Evolutionary conservation across 2,797 vertebrate species (phyloP), one percentile per base, ranked within the genome.

Genomic region (Tapera naevia): DNA sequence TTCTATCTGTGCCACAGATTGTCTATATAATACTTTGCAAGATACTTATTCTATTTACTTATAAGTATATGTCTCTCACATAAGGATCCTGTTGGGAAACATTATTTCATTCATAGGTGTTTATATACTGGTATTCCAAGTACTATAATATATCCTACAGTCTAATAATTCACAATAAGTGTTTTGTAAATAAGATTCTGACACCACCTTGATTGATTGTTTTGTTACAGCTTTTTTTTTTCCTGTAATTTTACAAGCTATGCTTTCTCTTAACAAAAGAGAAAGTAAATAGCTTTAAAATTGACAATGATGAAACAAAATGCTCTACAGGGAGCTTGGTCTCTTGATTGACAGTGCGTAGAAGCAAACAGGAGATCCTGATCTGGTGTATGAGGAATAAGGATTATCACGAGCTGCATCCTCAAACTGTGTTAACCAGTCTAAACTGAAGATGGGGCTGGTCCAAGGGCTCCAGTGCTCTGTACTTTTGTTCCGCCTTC

Each of bases 221-320:
- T 79, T 95, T 87, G 12, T 69, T 91, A 58, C 0, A 0, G 33
- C 13, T 66, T 35, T 53, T 57, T 41, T 48, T 32, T 65, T 58
- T 16, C 1, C 60, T 82, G n/a, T 85, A 25, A 74, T 74, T 88
- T 85, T 80, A 35, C 37, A 78, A 72, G 58, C 73, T 57, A 25
- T 76, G 24, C 80, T 95, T 96, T 65, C n/a, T 41, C 17, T n/a
- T 91, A 82, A 87, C 25, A 87, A 82, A 87, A 72, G 39, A 54
- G 27, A 62, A 69, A 35, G 66, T 75, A 80, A 66, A 57, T 69
- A 74, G 57, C 56, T 92, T 93, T 71, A 41, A 87, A 91, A 80
- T 27, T 78, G 65, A 61, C 65, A 64, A 14, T 80, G 58, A 83
- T 76, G 57, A 83, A 82, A 76, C 21, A n/a, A 91, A 92, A 23